phyloP scores from a whole-genome alignment of 2,113 vertebrate species.

The Cichladusa arquata region DNA sequence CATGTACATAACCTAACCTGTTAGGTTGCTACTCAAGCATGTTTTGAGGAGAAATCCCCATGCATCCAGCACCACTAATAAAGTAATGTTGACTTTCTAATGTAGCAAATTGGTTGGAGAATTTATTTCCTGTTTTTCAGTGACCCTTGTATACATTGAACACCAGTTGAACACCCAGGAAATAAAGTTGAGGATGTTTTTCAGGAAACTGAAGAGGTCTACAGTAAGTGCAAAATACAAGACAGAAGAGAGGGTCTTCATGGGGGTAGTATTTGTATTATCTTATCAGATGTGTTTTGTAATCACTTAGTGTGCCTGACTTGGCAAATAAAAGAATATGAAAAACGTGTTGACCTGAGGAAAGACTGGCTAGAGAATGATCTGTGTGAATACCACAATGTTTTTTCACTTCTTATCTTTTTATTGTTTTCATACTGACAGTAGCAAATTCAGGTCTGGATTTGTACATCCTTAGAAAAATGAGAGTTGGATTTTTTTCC shows the following conservation, averaged over 20 bases:
- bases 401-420: background rate
- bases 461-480: background rate
- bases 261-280: background rate
- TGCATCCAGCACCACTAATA: too few species aligned
- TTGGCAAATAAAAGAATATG: background rate
- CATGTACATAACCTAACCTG: background rate
- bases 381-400: background rate
- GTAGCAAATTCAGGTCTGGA: background rate
- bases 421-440: background rate
- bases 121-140: background rate
- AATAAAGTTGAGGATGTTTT: background rate
- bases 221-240: background rate
- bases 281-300: background rate
- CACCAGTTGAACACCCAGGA: background rate
- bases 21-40: background rate
- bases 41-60: background rate
- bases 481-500: rapidly evolving
- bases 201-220: background rate
- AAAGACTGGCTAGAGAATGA: background rate
- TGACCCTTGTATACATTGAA: background rate
- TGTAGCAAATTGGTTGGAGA: background rate
- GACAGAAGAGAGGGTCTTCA: background rate
- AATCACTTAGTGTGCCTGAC: background rate
- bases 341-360: background rate
- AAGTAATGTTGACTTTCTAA: background rate